These are phyloP conservation scores for Pemphigus obesinymphae DNA, from an alignment of 1,140 invertebrate genomes.

Conservation along the genomic window DNA sequence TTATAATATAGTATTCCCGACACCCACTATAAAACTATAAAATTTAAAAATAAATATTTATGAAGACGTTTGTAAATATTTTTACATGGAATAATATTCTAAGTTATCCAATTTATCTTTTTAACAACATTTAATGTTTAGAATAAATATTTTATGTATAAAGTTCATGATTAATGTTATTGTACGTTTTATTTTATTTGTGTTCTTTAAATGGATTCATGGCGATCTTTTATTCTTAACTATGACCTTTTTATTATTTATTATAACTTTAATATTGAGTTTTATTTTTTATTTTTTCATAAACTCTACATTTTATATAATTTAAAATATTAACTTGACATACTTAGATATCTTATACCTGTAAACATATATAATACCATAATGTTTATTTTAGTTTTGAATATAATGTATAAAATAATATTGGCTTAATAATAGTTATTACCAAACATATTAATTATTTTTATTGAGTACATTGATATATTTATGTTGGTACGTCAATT, in stretches of 20 bases:
- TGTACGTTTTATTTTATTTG: neutral
- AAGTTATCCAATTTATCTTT: neutral
- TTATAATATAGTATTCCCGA: no score
- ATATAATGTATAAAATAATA: neutral
- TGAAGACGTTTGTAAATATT: neutral
- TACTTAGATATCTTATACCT: no score
- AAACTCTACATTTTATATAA: neutral
- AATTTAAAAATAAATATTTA: neutral
- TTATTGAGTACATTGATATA: neutral
- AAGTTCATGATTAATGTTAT: neutral
- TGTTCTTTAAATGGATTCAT: neutral
- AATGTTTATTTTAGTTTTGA: no score
- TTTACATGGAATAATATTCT: neutral
- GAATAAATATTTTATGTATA: neutral
- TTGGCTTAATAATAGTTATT: neutral
- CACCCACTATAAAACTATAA: neutral
- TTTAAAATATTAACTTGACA: neutral
- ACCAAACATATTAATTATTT: no score
- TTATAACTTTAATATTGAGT: neutral
- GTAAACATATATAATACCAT: no score
- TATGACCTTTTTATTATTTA: neutral
- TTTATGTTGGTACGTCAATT: no score
- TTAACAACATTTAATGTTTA: neutral
- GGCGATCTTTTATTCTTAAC: neutral
- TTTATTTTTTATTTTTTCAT: neutral